Base-by-base conservation (phyloP, 1,140 invertebrate species). In the Brachionus koreanus region DNA sequence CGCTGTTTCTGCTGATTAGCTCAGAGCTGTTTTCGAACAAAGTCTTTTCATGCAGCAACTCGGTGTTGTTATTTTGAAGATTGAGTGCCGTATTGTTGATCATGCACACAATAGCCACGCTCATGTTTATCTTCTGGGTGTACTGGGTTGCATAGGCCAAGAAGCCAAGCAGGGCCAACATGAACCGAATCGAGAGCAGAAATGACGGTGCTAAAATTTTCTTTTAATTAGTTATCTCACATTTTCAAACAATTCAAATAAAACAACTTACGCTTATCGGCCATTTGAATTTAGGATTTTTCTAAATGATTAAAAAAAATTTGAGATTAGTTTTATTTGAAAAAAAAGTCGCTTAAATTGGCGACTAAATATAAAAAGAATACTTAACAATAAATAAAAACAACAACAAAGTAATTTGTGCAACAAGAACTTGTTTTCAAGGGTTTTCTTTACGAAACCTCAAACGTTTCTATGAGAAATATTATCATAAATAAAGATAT, bases 91-190 rank as follows among this genome's bases (percentile, higher is more conserved):
- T 85, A 43, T 87, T 84, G 83, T 88, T 88, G 29, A 90, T 89
- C 94, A 95, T 95, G 83, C 92, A 93, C 9, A 95, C 93, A 77
- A 96, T 94, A 82, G 94, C 93, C 57, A 95, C 94, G 81, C 93
- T 95, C 13, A 95, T 90, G 88, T 95, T 95, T 2, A 95, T 93
- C 39, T 94, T 90, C 10, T 95, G 88, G 87, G 94, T 93, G 89
- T 95, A 95, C 86, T 85, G 74, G 57, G 79, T 84, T 10, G 85
- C 33, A 42, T 84, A 84, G 3, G 85, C 87, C 9, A 87, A 25
- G 25, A 74, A 82, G 12, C 16, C 65, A 52, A 82, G 35, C 12
- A 82, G 12, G 7, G 82, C 82, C 2, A 82, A 12, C 16, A 49
- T 16, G 25, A 82, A 69, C 23, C 82, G 65, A 29, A 74, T 61